phyloP scores from a whole-genome alignment of 2,888 invertebrate species.

The Zygaena filipendulae region DNA sequence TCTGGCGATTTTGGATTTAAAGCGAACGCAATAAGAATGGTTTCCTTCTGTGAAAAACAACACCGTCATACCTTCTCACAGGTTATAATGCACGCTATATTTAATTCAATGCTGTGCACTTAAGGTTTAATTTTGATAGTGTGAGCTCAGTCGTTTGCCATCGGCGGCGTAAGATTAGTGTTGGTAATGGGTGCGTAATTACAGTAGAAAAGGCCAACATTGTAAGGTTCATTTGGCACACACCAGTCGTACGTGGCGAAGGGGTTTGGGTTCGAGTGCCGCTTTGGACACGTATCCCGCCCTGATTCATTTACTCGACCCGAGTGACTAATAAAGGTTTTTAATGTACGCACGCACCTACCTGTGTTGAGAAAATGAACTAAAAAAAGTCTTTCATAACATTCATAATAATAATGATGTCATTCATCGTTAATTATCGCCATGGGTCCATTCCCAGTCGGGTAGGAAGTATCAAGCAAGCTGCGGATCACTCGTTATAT shows the following conservation, averaged over 20 bases:
- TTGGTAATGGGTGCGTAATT: constrained; percentile 61
- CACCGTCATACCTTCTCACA: constrained; percentile 3
- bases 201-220: constrained; percentile 64
- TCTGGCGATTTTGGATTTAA: constrained; percentile 43
- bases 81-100: constrained; percentile 19
- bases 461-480: too few relatives aligned
- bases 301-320: constrained; percentile 47
- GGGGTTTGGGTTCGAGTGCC: constrained; percentile 40
- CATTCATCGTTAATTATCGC: too few relatives aligned
- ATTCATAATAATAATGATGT: too few relatives aligned
- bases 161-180: constrained; percentile 46
- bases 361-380: too few relatives aligned
- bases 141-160: too few relatives aligned
- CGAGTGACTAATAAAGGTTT: too few relatives aligned
- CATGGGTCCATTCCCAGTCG: too few relatives aligned
- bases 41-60: constrained; percentile 32
- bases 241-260: constrained; percentile 44
- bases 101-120: constrained; percentile 23
- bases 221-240: constrained; percentile 59
- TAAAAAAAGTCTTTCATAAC: too few relatives aligned
- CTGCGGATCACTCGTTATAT: too few relatives aligned
- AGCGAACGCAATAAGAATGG: constrained; percentile 43
- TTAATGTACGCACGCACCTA: too few relatives aligned
- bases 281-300: constrained; percentile 30
- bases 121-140: constrained; percentile 25